These are phyloP conservation scores for Dromococcyx pavoninus DNA, from an alignment of 2,797 vertebrate genomes.

Conservation along the genomic window DNA sequence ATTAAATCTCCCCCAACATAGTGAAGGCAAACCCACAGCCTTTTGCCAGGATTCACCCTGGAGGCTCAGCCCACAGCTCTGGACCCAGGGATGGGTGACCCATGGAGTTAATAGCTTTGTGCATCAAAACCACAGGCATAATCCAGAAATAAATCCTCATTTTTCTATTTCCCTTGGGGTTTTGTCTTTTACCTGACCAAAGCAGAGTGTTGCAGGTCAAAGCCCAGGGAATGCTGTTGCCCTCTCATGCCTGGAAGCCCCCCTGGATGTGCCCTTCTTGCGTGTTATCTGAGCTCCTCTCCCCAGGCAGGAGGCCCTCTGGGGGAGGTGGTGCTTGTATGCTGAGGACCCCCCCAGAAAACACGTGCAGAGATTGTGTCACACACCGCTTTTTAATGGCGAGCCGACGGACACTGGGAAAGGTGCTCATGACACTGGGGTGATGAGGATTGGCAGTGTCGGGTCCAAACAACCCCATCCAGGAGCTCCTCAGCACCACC, in stretches of 20 bases:
- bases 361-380: neutral
- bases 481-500: neutral
- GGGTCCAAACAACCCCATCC: neutral
- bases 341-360: neutral
- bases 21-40: neutral
- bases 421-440: neutral
- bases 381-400: constrained; percentile 32
- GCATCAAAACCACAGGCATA: neutral
- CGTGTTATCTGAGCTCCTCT: no score
- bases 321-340: neutral
- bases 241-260: neutral
- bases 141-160: neutral
- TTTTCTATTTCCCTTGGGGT: neutral
- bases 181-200: neutral
- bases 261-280: neutral
- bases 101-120: neutral
- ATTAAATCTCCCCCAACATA: rapidly evolving
- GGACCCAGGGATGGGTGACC: neutral
- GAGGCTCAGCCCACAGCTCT: neutral
- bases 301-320: no score
- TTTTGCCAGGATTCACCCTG: neutral
- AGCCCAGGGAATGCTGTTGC: neutral
- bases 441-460: neutral
- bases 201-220: neutral
- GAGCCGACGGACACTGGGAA: neutral